A percentile compares a stretch with the other conserved stretches of the same genome.
phyloP scores from a whole-genome alignment of 2,888 invertebrate species.

The Anticlea derivata region DNA sequence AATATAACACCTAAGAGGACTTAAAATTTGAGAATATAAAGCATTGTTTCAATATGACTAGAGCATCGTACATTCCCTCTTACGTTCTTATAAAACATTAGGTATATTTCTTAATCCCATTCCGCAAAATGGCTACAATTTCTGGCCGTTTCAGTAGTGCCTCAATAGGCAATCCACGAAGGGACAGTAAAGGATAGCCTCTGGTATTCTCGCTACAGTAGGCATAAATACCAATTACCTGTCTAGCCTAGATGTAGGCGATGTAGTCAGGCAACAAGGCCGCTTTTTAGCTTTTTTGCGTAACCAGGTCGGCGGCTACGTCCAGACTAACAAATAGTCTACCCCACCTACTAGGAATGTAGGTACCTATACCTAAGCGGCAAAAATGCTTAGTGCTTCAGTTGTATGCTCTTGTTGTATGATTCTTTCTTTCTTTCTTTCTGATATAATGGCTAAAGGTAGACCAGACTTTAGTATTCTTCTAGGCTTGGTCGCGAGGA shows the following conservation, averaged over 20 bases:
- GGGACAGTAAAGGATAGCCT: conserved; percentile 4
- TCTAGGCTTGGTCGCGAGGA: no score
- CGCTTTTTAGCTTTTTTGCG: conserved; percentile 27
- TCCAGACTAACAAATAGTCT: background rate
- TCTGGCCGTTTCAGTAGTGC: background rate
- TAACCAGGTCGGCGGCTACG: background rate
- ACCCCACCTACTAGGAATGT: no score
- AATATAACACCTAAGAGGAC: no score
- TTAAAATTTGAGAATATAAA: no score
- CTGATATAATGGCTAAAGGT: no score
- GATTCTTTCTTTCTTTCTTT: no score
- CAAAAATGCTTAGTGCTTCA: no score
- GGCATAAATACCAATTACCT: conserved; percentile 41
- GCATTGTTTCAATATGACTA: conserved; percentile 1
- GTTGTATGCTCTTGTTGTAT: no score
- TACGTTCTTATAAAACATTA: background rate
- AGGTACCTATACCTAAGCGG: no score
- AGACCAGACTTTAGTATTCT: no score
- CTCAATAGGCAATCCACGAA: conserved; percentile 1
- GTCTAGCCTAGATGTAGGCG: conserved; percentile 37
- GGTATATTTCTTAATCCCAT: background rate
- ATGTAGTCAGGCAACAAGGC: conserved; percentile 6
- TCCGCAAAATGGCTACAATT: background rate
- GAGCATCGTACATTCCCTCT: background rate
- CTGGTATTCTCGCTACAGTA: conserved; percentile 26